Evolutionary conservation across 2,888 invertebrate species (phyloP).

Genomic region (Tachina fera): DNA sequence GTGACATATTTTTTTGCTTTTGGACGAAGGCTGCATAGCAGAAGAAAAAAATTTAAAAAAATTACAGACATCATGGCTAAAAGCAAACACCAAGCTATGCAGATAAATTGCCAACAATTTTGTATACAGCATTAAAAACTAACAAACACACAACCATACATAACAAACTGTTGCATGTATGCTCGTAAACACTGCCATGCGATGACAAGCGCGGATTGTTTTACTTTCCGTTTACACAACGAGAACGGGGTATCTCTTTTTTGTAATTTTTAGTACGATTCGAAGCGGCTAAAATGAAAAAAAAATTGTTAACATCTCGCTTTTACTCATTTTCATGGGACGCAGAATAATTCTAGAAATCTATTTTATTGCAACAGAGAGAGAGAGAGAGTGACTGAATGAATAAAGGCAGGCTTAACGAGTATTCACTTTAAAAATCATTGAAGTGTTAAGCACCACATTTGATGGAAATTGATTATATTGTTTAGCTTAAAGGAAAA

Average conservation of each 20-base stretch:
- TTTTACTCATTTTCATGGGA: slow-evolving; percentile 33
- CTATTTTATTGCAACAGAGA: slow-evolving; percentile 27
- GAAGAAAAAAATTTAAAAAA: slow-evolving; percentile 10
- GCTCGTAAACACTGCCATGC: slow-evolving; percentile 41
- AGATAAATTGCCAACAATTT: slow-evolving; percentile 69
- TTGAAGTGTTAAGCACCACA: slow-evolving; percentile 62
- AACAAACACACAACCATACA: background rate
- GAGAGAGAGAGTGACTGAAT: slow-evolving; percentile 21
- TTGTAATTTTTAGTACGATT: slow-evolving; percentile 23
- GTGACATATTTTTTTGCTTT: slow-evolving; percentile 64
- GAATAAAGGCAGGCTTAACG: slow-evolving; percentile 46
- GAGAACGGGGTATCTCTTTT: background rate
- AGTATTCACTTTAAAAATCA: slow-evolving; percentile 58
- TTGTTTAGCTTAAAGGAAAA: slow-evolving; percentile 35
- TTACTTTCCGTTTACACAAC: slow-evolving; percentile 61
- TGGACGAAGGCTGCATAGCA: slow-evolving; percentile 35
- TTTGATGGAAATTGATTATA: slow-evolving; percentile 67
- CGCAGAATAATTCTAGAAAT: slow-evolving; percentile 31
- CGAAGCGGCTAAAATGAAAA: slow-evolving; percentile 34
- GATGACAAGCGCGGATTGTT: slow-evolving; percentile 63
- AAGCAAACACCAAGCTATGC: slow-evolving; percentile 65
- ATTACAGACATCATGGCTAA: slow-evolving; percentile 63
- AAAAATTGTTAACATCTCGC: slow-evolving; percentile 48
- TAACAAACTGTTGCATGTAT: slow-evolving; percentile 38
- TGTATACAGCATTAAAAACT: slow-evolving; percentile 57